Conservation (phyloP, 2,113 vertebrate genomes). For the Anhinga rufa region DNA sequence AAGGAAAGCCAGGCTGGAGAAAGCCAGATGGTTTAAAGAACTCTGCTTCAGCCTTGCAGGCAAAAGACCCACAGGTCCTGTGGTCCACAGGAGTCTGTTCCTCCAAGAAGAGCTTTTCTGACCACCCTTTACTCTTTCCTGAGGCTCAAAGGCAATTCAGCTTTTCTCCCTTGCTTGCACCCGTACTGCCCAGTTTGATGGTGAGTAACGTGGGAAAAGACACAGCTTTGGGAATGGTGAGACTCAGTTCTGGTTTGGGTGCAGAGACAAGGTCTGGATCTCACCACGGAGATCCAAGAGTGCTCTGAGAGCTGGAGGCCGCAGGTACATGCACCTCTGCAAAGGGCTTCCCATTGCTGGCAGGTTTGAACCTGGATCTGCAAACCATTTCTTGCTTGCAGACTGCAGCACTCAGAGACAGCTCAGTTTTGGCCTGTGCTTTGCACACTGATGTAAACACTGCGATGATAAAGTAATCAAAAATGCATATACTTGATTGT, state of each 20-base stretch:
- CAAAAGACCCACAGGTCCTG: neutral
- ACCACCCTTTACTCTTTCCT: neutral
- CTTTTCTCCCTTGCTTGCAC: neutral
- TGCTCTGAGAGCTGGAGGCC: neutral
- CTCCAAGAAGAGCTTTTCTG: neutral
- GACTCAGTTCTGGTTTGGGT: neutral
- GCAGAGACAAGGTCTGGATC: neutral
- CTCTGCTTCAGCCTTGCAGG: neutral
- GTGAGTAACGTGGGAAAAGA: too few species aligned
- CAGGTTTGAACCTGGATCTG: neutral
- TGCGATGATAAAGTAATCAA: neutral
- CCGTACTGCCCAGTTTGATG: accelerated
- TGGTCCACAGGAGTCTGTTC: neutral
- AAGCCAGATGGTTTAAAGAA: neutral
- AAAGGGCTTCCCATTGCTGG: neutral
- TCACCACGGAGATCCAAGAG: neutral
- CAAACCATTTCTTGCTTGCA: neutral
- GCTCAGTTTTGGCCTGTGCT: neutral
- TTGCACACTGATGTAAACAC: neutral
- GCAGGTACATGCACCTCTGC: neutral
- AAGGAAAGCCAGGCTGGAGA: neutral
- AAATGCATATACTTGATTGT: slow-evolving; percentile 10
- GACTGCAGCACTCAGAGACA: neutral
- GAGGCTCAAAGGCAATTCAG: neutral
- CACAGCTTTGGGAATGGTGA: neutral